Evolutionary conservation across 1,140 invertebrate genomes (phyloP), one percentile per base, ranked within the genome.

Genomic region (Diuraphis noxia): DNA sequence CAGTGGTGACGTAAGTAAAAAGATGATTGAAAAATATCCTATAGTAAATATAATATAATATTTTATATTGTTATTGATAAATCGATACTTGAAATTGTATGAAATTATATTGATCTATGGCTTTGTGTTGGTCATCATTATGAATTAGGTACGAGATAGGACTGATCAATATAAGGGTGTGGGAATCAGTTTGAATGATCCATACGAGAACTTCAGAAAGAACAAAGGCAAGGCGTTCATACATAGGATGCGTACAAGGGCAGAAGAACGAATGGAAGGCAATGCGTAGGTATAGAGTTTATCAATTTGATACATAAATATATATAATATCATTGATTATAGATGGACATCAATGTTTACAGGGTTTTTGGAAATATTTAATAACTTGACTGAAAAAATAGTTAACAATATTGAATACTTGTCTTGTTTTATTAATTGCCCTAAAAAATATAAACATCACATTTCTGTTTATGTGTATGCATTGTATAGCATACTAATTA

Each of bases 181-280:
- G 84, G 98, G 98, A 77, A 96, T 97, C 92, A 98, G 96, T 93
- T 94, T 98, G 92, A 97, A 97, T 93, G 98, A 99, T 95, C 98
- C 98, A 0, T 99, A 98, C 94, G 98, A 99, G 94, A 98, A 98
- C 93, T 99, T 99, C 94, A 95, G 98, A 92, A 99, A 99, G 94
- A 98, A 97, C 93, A 99, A 99, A 94, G 98, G 98, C 86, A 97
- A 98, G 93, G 98, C 98, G 84, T 99, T 99, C 94, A 99, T 99
- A 91, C 98, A 97, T 91, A 95, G 98, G 93, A 99, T 99, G 98
- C 98, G 98, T 94, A 97, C 97, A 40, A 95, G 98, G 93, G 97
- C 97, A 34, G 96, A 98, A 92, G 97, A 98, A 93, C 94, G 96
- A 92, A 92, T 92, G 86, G 87, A 88, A 90, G 88, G 82, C 41